Base-by-base conservation (phyloP, 2,888 invertebrate genomes). In the Hydriomena furcata region DNA sequence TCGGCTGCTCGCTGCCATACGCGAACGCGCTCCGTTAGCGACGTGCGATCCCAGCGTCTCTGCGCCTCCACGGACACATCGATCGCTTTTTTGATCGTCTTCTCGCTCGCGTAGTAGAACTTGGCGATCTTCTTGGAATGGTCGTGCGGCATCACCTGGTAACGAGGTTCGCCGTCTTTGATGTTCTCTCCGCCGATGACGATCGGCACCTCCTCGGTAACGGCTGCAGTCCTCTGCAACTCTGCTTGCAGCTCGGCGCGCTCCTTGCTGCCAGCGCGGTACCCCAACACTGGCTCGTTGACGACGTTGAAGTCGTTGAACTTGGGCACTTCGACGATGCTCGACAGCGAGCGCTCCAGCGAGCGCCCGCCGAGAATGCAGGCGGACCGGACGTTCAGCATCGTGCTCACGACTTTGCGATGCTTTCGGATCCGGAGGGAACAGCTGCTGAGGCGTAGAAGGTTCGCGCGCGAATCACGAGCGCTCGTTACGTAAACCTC, bases 111-210 rank as follows among this genome's bases (percentile, higher is more conserved):
- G 84, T 98, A 96, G 75, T 97, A 97, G 84, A 94, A 99, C 78
- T 97, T 95, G 12, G 99, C 98, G 45, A 99, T 86, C 73, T 95
- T 95, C 60, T 94, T 94, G 60, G 93, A 84, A 81, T 99, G 99
- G 77, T 98, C 94, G 77, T 98, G 98, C 1, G 99, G 99, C 97
- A 93, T 92, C 74, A 93, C 91, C 93, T 99, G 99, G 75, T 94
- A 94, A 65, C 92, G 92, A 42, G 94, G 93, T 68, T 94, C 92
- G 52, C 94, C 92, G 0, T 96, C 96, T 65, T 92, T 93, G 64
- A 95, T 94, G 74, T 95, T 95, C 81, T 99, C 93, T 62, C 95
- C 95, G n/a, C 98, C 99, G 76, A 99, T 97, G n/a, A 99, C 94
- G 75, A 99, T 95, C 5, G 99, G 99, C 52, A 99, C 93, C 61